Conservation (phyloP, 2,113 vertebrate species). For the Polypterus bichir region DNA sequence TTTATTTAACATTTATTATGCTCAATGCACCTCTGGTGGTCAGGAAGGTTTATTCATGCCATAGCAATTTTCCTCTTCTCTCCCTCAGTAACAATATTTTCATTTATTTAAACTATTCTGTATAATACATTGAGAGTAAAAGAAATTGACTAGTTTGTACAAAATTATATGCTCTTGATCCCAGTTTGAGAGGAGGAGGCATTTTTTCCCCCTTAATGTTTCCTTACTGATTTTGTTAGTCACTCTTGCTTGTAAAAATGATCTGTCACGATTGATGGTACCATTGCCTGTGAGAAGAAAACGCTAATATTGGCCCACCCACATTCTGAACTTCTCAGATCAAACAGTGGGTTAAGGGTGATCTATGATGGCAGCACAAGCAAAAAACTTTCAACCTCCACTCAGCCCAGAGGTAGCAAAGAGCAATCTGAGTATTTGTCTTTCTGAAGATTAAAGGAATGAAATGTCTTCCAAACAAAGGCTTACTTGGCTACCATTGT, state of each 20-base stretch:
- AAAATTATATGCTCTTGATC: not conserved
- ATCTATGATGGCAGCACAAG: not conserved
- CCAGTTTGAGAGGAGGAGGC: not conserved
- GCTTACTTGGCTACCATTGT: slow-evolving; percentile 3
- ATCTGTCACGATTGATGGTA: not conserved
- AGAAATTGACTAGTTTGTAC: not conserved
- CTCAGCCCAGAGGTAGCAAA: slow-evolving; percentile 3
- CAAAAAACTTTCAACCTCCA: slow-evolving; percentile 1
- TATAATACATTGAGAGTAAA: not conserved
- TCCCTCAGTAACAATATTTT: too few species aligned
- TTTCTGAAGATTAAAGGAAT: slow-evolving; percentile 3
- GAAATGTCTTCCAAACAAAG: slow-evolving; percentile 1
- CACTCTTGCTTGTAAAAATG: not conserved
- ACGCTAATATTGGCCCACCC: not conserved
- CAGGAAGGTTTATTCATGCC: too few species aligned
- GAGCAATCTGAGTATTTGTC: slow-evolving; percentile 3
- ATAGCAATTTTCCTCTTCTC: too few species aligned
- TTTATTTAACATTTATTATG: too few species aligned
- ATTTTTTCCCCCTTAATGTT: not conserved
- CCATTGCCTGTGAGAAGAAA: not conserved
- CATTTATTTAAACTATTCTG: not conserved
- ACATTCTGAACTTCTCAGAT: not conserved
- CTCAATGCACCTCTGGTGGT: too few species aligned
- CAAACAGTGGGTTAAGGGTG: not conserved
- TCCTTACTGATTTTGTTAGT: too few species aligned